Percentiles rank a stretch among this genome's conserved stretches.
Conservation (phyloP, 2,113 vertebrate genomes). For the Rhea americana region DNA sequence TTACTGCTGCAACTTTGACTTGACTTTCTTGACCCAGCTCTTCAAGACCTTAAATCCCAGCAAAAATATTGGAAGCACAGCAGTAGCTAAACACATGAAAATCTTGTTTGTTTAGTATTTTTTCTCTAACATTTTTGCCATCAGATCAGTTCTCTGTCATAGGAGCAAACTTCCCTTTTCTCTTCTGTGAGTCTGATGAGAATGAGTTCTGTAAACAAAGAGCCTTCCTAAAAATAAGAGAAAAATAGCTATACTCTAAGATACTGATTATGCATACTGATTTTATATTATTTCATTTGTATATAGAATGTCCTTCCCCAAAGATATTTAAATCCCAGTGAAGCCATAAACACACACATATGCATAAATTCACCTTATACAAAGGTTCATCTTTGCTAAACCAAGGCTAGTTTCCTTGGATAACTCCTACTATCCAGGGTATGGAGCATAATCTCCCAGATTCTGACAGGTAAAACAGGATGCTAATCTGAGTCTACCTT, state of each 20-base stretch:
- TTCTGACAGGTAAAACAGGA: not conserved
- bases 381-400: not conserved
- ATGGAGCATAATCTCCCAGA: not conserved
- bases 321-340: not conserved
- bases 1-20: not conserved
- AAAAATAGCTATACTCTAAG: not conserved
- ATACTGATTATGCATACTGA: not conserved
- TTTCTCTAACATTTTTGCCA: not conserved
- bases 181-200: not conserved
- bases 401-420: not conserved
- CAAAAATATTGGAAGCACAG: not conserved
- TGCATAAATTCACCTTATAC: not conserved
- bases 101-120: not conserved
- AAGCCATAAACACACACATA: not conserved
- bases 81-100: not conserved
- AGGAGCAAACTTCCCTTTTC: accelerated
- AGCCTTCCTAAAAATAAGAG: not conserved
- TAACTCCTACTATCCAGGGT: not conserved
- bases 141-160: not conserved
- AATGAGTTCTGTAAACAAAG: not conserved
- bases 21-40: not conserved
- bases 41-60: not conserved
- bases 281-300: not conserved
- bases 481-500: not conserved
- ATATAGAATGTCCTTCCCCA: not conserved